phyloP scores from a whole-genome alignment of 2,888 invertebrate genomes.

The Cancer borealis region DNA sequence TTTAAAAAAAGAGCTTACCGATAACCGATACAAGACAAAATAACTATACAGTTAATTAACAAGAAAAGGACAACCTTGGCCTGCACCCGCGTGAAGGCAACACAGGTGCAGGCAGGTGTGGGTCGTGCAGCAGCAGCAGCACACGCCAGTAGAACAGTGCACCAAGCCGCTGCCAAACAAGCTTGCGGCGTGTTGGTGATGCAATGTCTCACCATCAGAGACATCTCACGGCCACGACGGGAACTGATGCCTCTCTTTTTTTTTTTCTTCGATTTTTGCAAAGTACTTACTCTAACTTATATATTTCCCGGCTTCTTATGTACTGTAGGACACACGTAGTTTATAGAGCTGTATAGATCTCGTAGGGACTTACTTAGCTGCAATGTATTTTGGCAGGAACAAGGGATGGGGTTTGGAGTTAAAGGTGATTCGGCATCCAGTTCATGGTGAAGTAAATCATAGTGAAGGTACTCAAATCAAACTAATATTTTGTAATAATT shows the following conservation, averaged over 20 bases:
- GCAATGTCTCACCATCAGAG: not conserved
- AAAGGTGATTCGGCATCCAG: not conserved
- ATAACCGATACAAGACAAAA: not conserved
- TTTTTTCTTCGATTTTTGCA: constrained; percentile 5
- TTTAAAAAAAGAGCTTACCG: constrained; percentile 27
- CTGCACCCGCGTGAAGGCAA: not conserved
- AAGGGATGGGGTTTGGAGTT: not conserved
- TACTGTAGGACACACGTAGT: not conserved
- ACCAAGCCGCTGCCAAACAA: not conserved
- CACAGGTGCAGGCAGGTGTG: not conserved
- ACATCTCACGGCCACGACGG: not conserved
- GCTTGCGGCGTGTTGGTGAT: not conserved
- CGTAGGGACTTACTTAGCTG: not conserved
- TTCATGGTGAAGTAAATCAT: not conserved
- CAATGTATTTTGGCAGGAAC: not conserved
- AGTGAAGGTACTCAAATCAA: not conserved
- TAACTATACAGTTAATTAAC: not conserved
- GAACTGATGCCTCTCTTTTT: not conserved
- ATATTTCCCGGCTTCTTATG: constrained; percentile 40
- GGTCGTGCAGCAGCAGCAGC: not conserved
- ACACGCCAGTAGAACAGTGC: not conserved
- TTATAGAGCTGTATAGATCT: not conserved
- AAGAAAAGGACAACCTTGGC: not conserved
- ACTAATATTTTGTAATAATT: constrained; percentile 37
- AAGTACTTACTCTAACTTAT: constrained; percentile 21